Evolutionary conservation across 2,797 vertebrate species (phyloP).

Genomic region (Gymnocypris eckloni): DNA sequence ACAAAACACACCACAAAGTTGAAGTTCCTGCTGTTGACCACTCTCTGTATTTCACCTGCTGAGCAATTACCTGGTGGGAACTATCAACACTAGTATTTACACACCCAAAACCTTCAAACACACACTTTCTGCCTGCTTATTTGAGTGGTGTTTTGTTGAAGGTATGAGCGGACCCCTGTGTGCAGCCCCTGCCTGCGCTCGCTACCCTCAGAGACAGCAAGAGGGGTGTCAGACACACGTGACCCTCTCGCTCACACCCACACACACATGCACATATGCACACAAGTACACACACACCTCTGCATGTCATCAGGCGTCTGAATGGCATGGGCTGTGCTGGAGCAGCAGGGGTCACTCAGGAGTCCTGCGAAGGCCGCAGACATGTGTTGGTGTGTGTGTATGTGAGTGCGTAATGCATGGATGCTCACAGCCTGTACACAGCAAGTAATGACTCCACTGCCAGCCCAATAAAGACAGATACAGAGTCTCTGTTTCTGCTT

Average conservation of each 20-base stretch:
- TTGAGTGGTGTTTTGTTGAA: slow-evolving; percentile 68
- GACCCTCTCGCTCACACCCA: slow-evolving; percentile 2
- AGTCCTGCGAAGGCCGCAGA: slow-evolving; percentile 74
- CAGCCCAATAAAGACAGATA: slow-evolving; percentile 76
- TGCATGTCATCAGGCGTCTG: slow-evolving; percentile 79
- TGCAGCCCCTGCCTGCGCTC: slow-evolving; percentile 61
- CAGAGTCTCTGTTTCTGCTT: slow-evolving; percentile 67
- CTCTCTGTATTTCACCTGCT: slow-evolving; percentile 52
- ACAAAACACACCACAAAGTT: slow-evolving; percentile 50
- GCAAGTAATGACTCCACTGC: slow-evolving; percentile 77
- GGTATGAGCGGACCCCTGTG: slow-evolving; percentile 66
- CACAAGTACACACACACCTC: slow-evolving; percentile 47
- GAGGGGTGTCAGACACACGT: slow-evolving; percentile 50
- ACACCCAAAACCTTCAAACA: slow-evolving; percentile 54
- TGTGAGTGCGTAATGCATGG: slow-evolving; percentile 74
- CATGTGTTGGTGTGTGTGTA: slow-evolving; percentile 30
- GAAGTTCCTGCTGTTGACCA: slow-evolving; percentile 61
- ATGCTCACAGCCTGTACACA: slow-evolving; percentile 75
- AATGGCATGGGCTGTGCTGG: slow-evolving; percentile 81
- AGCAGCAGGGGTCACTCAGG: slow-evolving; percentile 86
- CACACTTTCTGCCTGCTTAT: slow-evolving; percentile 51
- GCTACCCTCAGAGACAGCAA: slow-evolving; percentile 62
- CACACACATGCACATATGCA: background rate
- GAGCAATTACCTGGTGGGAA: slow-evolving; percentile 64
- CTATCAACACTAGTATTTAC: slow-evolving; percentile 57